A percentile compares a stretch with the other conserved stretches of the same genome.
These are phyloP conservation scores for Poeciliopsis turrubarensis DNA, from an alignment of 2,113 vertebrate species.

Conservation along the genomic window DNA sequence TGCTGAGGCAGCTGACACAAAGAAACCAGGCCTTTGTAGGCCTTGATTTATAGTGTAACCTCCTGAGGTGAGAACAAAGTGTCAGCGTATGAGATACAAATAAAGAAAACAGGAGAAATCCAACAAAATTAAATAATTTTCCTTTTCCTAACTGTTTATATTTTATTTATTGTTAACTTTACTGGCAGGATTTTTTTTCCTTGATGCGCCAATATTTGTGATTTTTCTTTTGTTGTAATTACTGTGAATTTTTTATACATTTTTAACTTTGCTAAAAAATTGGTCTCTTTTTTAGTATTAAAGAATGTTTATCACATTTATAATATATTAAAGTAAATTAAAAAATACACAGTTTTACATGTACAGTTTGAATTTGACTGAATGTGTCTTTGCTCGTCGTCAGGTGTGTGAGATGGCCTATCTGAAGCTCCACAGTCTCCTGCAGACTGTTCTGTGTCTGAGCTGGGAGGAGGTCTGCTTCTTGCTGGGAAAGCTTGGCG, in stretches of 20 bases:
- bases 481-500: slow-evolving; percentile 89
- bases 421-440: slow-evolving; percentile 92
- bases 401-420: slow-evolving; percentile 92
- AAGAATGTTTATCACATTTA: not conserved
- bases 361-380: not conserved
- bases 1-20: not conserved
- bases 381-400: not conserved
- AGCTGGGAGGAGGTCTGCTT: slow-evolving; percentile 91
- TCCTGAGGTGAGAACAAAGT: not conserved
- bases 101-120: not conserved
- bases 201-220: not conserved
- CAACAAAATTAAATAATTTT: no score
- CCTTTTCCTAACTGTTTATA: no score
- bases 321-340: no score
- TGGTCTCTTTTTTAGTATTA: not conserved
- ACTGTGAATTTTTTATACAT: not conserved
- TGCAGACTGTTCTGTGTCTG: slow-evolving; percentile 86
- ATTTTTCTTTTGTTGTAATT: no score
- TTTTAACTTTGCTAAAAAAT: no score
- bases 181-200: not conserved
- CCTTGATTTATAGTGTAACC: not conserved
- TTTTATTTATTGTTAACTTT: not conserved
- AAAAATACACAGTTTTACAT: not conserved
- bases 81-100: not conserved
- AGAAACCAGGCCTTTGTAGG: not conserved